Evolutionary conservation across 1,140 invertebrate genomes (phyloP).

Genomic region (Pseudomyrmex dendroicus): DNA sequence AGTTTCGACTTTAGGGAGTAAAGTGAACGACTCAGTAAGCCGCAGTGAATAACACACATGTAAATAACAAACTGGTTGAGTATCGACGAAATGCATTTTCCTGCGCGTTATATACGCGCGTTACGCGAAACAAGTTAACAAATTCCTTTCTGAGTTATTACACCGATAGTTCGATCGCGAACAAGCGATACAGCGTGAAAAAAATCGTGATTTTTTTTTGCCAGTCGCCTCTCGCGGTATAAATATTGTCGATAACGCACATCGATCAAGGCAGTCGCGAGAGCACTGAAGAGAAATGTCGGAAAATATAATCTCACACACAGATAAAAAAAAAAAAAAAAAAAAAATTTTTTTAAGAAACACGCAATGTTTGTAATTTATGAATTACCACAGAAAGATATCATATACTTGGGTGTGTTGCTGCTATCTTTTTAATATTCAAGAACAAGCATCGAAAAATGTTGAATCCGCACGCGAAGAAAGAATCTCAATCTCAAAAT

Average conservation of each 20-base stretch:
- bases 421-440: neutral
- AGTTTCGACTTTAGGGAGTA: constrained; percentile 60
- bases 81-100: constrained; percentile 59
- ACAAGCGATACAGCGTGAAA: neutral
- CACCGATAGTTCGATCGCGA: constrained; percentile 53
- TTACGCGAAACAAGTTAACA: constrained; percentile 61
- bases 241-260: constrained; percentile 2
- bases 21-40: neutral
- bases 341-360: too few species aligned
- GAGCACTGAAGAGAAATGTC: neutral
- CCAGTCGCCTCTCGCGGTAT: neutral
- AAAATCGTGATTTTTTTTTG: constrained; percentile 63
- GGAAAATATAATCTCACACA: neutral
- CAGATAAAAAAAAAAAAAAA: neutral
- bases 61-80: constrained; percentile 68
- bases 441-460: too few species aligned
- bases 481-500: neutral
- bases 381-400: neutral
- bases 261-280: neutral
- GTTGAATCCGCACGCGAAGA: too few species aligned
- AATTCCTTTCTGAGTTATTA: constrained; percentile 70
- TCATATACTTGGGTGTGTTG: neutral
- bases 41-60: constrained; percentile 61
- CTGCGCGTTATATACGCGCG: neutral
- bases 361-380: neutral